A percentile compares a stretch with the other conserved stretches of the same genome.
These are phyloP conservation scores for Nibea albiflora DNA, from an alignment of 2,113 vertebrate genomes.

Conservation along the genomic window DNA sequence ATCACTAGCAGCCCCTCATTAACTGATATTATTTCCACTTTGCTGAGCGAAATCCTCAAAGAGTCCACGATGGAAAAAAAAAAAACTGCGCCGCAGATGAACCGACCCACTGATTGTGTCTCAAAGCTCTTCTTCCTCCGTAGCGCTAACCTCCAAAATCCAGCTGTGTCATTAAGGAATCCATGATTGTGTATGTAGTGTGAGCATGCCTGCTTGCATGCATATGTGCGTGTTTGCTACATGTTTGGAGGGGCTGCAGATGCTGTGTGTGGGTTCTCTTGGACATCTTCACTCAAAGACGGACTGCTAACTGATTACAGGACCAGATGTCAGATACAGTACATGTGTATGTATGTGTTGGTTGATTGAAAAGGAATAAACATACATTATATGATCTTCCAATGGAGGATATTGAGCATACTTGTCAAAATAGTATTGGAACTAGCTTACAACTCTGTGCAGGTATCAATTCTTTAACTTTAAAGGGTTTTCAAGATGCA, in stretches of 20 bases:
- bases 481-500: not conserved
- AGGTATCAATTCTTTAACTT: not conserved
- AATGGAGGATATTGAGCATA: not conserved
- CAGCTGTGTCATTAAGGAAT: constrained; percentile 42
- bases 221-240: constrained; percentile 9
- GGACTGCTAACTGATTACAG: constrained; percentile 48
- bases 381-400: not conserved
- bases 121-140: constrained; percentile 28
- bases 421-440: not conserved
- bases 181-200: not conserved
- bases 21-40: constrained; percentile 73
- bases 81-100: constrained; percentile 41
- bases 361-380: not conserved
- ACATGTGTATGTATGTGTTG: not conserved
- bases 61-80: constrained; percentile 40
- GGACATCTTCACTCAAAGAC: constrained; percentile 9
- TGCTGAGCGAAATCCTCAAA: constrained; percentile 64
- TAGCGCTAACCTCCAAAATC: constrained; percentile 10
- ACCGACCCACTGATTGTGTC: constrained; percentile 38
- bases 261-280: constrained; percentile 22
- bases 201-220: not conserved
- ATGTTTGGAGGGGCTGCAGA: constrained; percentile 34
- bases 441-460: not conserved
- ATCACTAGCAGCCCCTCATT: constrained; percentile 75
- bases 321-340: constrained; percentile 56